Base-by-base conservation (phyloP, 2,113 vertebrate species). In the Tonatia bakeri region DNA sequence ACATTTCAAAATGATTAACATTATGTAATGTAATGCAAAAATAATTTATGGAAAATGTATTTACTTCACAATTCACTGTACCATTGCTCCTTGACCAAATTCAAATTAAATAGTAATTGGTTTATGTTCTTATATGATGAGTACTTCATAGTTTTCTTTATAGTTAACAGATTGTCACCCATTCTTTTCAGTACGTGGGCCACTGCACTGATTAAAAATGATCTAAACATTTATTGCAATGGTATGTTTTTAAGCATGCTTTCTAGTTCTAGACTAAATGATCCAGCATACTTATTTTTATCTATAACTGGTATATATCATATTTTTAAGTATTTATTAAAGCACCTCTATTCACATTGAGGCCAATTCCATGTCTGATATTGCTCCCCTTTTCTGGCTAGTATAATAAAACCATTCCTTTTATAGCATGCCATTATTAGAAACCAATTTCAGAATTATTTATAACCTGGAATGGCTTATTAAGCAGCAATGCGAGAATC, bases 401-500 rank as follows among this genome's bases (percentile, higher is more conserved):
- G 94, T 98, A 95, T 98, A 98, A 98, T 99, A 99, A 99, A 99
- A 98, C 98, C 98, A 98, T 98, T 98, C 98, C 98, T 98, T 99
- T 99, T 99, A 99, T 99, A 98, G 98, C 98, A 98, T 98, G 98
- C 98, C 98, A 99, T 99, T 99, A 99, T 99, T 99, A 99, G 99
- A 98, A 99, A 98, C 98, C 98, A 98, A 99, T 99, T 99, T 98
- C 98, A 98, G 98, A 98, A 99, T 99, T 99, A 99, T 99, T 99
- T 99, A 99, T 99, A 99, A 99, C 98, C 99, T 98, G 98, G 98
- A 98, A 99, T 98, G 99, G 98, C 98, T 99, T 99, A 99, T 99
- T 99, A 99, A 99, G 95, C 99, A 99, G 98, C 98, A 99, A 99
- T 99, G 99, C 97, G 98, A 99, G 98, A 99, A 99, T 99, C 98